A percentile compares a stretch with the other conserved stretches of the same genome.
These are phyloP conservation scores for Myioborus miniatus DNA, from an alignment of 2,797 vertebrate species.

Conservation along the genomic window DNA sequence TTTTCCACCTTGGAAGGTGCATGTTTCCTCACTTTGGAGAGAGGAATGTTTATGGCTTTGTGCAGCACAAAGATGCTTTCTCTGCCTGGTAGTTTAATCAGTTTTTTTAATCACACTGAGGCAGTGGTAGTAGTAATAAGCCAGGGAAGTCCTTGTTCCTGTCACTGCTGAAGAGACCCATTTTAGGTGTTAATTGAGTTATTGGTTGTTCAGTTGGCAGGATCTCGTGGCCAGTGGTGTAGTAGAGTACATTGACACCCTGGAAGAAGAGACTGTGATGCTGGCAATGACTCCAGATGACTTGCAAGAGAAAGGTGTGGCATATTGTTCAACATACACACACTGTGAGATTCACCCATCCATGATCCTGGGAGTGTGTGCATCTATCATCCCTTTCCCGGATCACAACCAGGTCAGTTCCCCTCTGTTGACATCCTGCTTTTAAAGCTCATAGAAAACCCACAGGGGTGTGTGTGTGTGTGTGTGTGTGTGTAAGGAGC, in stretches of 20 bases:
- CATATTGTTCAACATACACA: slow-evolving; percentile 96
- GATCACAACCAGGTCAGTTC: slow-evolving; percentile 95
- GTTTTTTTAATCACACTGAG: neutral
- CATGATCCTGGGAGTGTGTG: slow-evolving; percentile 98
- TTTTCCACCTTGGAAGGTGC: neutral
- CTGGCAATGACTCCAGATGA: slow-evolving; percentile 98
- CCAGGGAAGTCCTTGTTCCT: neutral
- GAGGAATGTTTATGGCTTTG: neutral
- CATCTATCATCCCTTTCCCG: slow-evolving; percentile 97
- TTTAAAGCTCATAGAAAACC: neutral
- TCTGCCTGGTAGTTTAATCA: neutral
- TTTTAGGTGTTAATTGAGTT: neutral
- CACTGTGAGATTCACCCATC: slow-evolving; percentile 99
- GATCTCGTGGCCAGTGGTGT: slow-evolving; percentile 96
- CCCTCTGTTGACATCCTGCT: neutral
- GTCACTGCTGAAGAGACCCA: neutral
- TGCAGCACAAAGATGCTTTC: neutral
- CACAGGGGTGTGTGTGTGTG: neutral
- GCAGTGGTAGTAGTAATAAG: neutral
- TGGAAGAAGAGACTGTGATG: slow-evolving; percentile 99
- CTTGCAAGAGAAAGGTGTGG: slow-evolving; percentile 96
- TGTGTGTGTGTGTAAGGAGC: neutral
- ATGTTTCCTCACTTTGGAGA: neutral
- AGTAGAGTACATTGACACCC: slow-evolving; percentile 96
- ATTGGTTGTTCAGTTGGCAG: slow-evolving; percentile 87